Percentiles rank a stretch among this genome's conserved stretches.
These are phyloP conservation scores for Hemicentrotus pulcherrimus DNA, from an alignment of 35 echinoderm and acorn worm species.

Conservation along the genomic window DNA sequence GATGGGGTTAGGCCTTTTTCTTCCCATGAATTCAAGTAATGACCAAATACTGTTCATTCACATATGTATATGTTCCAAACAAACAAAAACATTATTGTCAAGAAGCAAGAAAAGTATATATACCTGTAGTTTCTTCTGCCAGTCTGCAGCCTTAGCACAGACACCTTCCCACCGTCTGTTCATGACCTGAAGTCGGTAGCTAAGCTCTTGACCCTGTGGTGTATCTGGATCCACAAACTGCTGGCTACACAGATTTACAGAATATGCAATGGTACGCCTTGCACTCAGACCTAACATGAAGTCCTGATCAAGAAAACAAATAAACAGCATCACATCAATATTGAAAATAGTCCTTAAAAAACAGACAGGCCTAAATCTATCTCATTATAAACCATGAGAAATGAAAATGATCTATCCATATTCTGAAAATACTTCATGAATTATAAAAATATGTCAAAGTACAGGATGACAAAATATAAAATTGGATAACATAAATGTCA, in stretches of 20 bases:
- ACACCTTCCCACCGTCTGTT: conserved; percentile 84
- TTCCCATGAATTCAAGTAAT: too few species aligned
- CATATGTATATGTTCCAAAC: neutral
- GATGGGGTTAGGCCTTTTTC: too few species aligned
- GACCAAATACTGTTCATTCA: neutral
- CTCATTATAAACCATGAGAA: too few species aligned
- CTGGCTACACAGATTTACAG: conserved; percentile 94
- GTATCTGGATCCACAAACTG: conserved; percentile 79
- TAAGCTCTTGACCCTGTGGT: conserved; percentile 68
- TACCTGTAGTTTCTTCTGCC: conserved; percentile 89
- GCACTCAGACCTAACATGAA: conserved; percentile 81
- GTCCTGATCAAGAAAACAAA: conserved; percentile 45
- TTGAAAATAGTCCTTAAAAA: too few species aligned
- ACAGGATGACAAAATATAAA: too few species aligned
- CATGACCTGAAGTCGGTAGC: conserved; percentile 82
- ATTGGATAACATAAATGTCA: too few species aligned
- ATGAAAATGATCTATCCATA: too few species aligned
- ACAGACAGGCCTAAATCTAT: too few species aligned
- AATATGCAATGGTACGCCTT: conserved; percentile 78
- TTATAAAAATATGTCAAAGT: too few species aligned
- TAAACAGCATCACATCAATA: too few species aligned
- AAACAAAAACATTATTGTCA: neutral
- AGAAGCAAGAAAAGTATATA: neutral
- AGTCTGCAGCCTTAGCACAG: conserved; percentile 73
- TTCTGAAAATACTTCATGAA: too few species aligned